phyloP scores from a whole-genome alignment of 1,140 invertebrate species.

The Atta colombica region DNA sequence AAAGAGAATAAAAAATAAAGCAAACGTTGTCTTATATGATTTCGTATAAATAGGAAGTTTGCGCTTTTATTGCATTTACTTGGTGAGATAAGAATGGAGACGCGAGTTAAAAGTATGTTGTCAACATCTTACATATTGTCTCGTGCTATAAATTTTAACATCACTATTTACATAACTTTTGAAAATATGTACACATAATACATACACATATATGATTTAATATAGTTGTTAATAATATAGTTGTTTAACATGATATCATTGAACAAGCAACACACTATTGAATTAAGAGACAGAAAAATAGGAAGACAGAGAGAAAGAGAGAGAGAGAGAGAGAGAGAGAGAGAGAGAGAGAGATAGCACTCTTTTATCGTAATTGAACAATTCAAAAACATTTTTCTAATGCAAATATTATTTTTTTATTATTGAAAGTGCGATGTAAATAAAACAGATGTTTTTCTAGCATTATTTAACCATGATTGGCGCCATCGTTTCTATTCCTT shows the following conservation, averaged over 20 bases:
- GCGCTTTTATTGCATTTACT: not conserved
- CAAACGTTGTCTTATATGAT: not conserved
- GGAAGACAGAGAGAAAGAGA: not conserved
- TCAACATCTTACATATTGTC: not conserved
- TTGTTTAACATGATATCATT: not conserved
- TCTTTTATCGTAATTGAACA: not conserved
- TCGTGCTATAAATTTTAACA: not conserved
- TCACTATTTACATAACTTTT: not conserved
- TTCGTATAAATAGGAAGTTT: not conserved
- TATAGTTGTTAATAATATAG: not conserved
- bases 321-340: no score
- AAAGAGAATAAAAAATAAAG: not conserved
- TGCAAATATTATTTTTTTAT: not conserved
- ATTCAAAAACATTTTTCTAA: not conserved
- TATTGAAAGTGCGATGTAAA: not conserved
- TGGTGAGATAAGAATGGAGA: not conserved
- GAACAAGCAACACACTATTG: not conserved
- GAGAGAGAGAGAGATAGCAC: not conserved
- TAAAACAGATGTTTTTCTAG: not conserved
- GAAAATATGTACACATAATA: not conserved
- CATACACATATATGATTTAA: not conserved
- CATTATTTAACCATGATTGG: conserved; percentile 96
- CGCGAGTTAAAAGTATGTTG: not conserved
- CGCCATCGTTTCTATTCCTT: conserved; percentile 94
- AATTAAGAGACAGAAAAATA: not conserved